Conservation (phyloP, 1,140 invertebrate species). For the Leptinotarsa lineolata region DNA sequence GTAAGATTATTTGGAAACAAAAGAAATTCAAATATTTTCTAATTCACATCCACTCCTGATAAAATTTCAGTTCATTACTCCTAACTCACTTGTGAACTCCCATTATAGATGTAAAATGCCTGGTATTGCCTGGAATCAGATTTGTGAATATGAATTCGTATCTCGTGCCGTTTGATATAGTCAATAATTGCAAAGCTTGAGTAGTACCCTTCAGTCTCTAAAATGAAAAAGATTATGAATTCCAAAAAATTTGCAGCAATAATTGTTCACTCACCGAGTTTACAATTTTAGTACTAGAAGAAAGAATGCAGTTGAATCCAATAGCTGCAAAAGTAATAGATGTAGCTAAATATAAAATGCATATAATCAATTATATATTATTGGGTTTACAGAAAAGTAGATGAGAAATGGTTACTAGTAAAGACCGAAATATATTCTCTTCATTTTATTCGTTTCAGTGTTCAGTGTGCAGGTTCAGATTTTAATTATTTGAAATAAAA, state of each 20-base stretch:
- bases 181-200: constrained; percentile 88
- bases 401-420: no score
- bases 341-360: no score
- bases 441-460: no score
- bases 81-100: constrained; percentile 76
- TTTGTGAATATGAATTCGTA: constrained; percentile 99
- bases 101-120: constrained; percentile 89
- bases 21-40: no score
- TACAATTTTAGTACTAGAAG: constrained; percentile 81
- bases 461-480: no score
- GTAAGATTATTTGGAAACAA: no score
- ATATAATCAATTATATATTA: no score
- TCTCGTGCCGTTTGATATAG: constrained; percentile 78
- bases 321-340: constrained; percentile 71
- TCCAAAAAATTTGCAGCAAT: background rate
- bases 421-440: no score
- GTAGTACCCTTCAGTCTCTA: constrained; percentile 81
- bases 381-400: no score
- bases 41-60: no score
- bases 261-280: constrained; percentile 74
- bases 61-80: constrained; percentile 4
- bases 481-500: no score
- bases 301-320: constrained; percentile 83
- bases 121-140: constrained; percentile 76
- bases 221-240: constrained; percentile 42